Base-by-base conservation (phyloP, 2,113 vertebrate genomes). In the Genyomyrus donnyi region DNA sequence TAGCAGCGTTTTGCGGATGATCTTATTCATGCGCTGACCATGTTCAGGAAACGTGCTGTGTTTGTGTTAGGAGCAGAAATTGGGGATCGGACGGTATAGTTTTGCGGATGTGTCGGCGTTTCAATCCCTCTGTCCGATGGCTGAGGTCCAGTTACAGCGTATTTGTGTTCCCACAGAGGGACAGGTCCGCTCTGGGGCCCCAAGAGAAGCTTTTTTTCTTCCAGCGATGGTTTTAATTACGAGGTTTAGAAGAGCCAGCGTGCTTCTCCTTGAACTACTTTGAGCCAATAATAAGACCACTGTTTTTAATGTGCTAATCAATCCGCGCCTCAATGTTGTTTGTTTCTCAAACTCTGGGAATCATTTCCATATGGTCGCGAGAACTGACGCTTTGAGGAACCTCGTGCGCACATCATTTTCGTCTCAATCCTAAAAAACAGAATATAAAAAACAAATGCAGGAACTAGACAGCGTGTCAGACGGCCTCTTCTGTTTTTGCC, bases 261-360 rank as follows among this genome's bases (percentile, higher is more conserved):
- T 31, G 66, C 90, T 91, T 92, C 90, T 91, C 86, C 92, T 74
- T 84, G 31, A 91, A 89, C 88, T 88, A 90, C 45, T 58, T 90
- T 31, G 89, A 85, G 77, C 80, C 80, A 56, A 45, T 89, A 89
- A 89, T 84, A 83, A 89, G 74, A 89, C 52, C 92, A 89, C 39
- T 19, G 91, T 89, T 13, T 94, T 93, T 93, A 92, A 92, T 91
- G 92, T 92, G 89, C 52, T 91, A 91, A 90, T 94, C 92, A 92
- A 88, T 92, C 91, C 94, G 92, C 93, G 88, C 91, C 0, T 85
- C 86, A 87, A 90, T 90, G 91, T 92, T 93, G 90, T 91, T 94
- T 92, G 89, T 90, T 92, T 91, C 90, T 92, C 87, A 53, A 24
- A 80, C 89, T 19, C 88, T 89, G 90, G 62, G 91, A 93, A 90